These are phyloP conservation scores for Lepidothrix coronata DNA, from an alignment of 2,113 vertebrate species.

Conservation along the genomic window DNA sequence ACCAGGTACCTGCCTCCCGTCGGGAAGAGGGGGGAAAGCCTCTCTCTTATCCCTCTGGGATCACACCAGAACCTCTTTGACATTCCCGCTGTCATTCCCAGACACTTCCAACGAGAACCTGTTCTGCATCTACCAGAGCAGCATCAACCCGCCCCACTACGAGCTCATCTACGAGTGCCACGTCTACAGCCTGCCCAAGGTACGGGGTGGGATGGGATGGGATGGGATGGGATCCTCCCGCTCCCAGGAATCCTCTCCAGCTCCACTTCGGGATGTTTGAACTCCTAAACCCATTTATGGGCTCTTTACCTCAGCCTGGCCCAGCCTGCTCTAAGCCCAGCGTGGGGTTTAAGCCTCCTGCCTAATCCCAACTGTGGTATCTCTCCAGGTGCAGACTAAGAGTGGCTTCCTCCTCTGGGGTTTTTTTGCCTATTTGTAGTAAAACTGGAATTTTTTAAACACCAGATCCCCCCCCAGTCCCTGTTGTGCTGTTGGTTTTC, in stretches of 20 bases:
- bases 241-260: neutral
- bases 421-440: neutral
- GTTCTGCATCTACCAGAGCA: constrained; percentile 93
- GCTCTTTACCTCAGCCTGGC: rapidly evolving
- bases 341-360: rapidly evolving
- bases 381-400: neutral
- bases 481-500: neutral
- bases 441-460: neutral
- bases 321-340: neutral
- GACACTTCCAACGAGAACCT: constrained; percentile 91
- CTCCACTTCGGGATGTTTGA: rapidly evolving
- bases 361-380: neutral
- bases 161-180: constrained; percentile 93
- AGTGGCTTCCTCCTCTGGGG: neutral
- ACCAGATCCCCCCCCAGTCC: no score
- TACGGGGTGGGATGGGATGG: no score
- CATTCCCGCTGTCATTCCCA: neutral
- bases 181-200: constrained; percentile 92
- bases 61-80: rapidly evolving
- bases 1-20: constrained; percentile 75
- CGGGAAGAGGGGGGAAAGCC: no score
- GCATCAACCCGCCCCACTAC: constrained; percentile 90
- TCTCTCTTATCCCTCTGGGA: neutral
- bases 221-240: neutral
- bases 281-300: neutral